phyloP scores from a whole-genome alignment of 2,888 invertebrate genomes.

The Cheiracanthium punctorium region DNA sequence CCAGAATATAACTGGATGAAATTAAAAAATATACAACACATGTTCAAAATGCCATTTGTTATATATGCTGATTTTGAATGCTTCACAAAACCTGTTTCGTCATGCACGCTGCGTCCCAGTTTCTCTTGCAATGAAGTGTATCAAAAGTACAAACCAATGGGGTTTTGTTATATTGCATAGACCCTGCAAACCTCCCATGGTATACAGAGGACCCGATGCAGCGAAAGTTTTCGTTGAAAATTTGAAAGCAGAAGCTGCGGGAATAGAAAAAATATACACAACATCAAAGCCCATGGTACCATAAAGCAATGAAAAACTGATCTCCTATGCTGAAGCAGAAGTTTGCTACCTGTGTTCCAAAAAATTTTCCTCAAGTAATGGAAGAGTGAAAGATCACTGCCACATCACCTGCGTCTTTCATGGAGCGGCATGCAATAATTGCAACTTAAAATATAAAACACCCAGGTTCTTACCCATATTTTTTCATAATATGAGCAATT shows the following conservation, averaged over 20 bases:
- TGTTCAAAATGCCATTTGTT: neutral
- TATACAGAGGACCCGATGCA: neutral
- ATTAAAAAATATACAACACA: neutral
- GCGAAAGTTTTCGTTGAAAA: neutral
- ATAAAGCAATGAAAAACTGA: neutral
- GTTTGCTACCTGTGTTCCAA: neutral
- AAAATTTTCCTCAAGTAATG: neutral
- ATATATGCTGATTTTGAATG: neutral
- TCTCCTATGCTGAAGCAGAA: neutral
- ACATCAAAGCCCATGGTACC: neutral
- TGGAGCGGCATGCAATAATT: neutral
- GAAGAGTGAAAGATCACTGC: neutral
- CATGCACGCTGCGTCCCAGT: neutral
- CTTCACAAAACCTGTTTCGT: neutral
- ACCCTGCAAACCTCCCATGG: neutral
- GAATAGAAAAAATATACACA: neutral
- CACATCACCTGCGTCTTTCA: neutral
- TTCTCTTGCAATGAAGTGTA: neutral
- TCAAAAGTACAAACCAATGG: neutral
- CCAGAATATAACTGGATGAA: neutral
- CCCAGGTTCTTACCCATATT: neutral
- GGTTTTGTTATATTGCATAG: neutral
- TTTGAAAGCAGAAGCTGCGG: neutral
- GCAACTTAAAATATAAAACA: constrained; percentile 7
- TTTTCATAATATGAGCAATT: neutral